A percentile compares a stretch with the other conserved stretches of the same genome.
Evolutionary conservation across 1,140 invertebrate genomes (phyloP).

Genomic region (Rhyzopertha dominica): DNA sequence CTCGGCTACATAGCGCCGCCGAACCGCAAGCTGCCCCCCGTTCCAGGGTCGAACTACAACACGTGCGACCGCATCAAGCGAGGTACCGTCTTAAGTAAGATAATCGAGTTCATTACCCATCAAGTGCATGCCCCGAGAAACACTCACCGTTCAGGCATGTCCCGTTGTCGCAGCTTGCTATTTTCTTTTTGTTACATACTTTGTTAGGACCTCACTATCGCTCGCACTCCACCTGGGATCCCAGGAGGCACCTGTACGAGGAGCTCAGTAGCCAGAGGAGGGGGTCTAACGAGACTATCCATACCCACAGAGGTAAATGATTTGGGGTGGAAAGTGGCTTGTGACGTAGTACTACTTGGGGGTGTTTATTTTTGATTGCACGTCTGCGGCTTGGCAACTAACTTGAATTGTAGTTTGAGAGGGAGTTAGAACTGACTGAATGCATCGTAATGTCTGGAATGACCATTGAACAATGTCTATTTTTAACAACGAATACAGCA

Average conservation of each 20-base stretch:
- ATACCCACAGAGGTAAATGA: constrained; percentile 52
- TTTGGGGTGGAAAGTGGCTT: too few relatives aligned
- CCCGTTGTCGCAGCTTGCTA: constrained; percentile 26
- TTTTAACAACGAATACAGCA: too few relatives aligned
- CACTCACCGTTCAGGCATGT: constrained; percentile 12
- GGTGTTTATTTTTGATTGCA: too few relatives aligned
- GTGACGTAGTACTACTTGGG: too few relatives aligned
- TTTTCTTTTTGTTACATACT: constrained; percentile 31
- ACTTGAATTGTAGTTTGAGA: too few relatives aligned
- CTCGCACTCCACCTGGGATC: constrained; percentile 79
- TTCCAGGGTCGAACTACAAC: constrained; percentile 88
- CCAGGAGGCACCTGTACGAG: constrained; percentile 79
- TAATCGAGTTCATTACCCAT: too few relatives aligned
- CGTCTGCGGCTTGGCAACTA: too few relatives aligned
- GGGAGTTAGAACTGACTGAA: too few relatives aligned
- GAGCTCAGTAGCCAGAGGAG: constrained; percentile 63
- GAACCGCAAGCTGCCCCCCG: constrained; percentile 83
- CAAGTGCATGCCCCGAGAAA: too few relatives aligned
- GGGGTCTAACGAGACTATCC: constrained; percentile 57
- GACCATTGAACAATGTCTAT: too few relatives aligned
- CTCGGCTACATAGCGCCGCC: constrained; percentile 88
- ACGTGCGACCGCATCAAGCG: constrained; percentile 89
- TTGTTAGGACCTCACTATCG: constrained; percentile 48
- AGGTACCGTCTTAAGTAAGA: constrained; percentile 85
- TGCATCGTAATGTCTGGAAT: too few relatives aligned